These are phyloP conservation scores for Listronotus oregonensis DNA, from an alignment of 1,140 invertebrate species.

Conservation along the genomic window DNA sequence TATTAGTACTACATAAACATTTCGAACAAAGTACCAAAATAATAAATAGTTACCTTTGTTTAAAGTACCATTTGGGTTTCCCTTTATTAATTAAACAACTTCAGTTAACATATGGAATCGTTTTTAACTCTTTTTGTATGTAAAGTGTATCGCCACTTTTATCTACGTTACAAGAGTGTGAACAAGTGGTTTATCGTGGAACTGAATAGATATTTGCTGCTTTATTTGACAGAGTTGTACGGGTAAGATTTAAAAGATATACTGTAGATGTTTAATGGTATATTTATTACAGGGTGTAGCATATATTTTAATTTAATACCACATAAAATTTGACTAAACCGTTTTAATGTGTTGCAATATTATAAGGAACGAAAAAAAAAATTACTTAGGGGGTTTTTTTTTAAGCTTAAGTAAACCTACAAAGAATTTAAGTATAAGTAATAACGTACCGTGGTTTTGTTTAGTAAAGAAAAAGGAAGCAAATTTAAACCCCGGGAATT, in stretches of 20 bases:
- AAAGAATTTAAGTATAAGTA: too few relatives aligned
- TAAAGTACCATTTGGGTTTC: constrained; percentile 14
- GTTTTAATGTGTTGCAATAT: too few relatives aligned
- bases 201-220: constrained; percentile 34
- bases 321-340: too few relatives aligned
- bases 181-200: constrained; percentile 29
- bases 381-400: too few relatives aligned
- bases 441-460: too few relatives aligned
- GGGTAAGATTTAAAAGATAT: constrained; percentile 21
- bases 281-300: too few relatives aligned
- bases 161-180: constrained; percentile 29
- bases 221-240: constrained; percentile 27
- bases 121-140: constrained; percentile 27
- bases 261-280: too few relatives aligned
- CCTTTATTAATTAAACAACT: constrained; percentile 28
- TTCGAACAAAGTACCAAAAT: constrained; percentile 19
- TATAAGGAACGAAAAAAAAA: too few relatives aligned
- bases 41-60: constrained; percentile 30
- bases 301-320: too few relatives aligned
- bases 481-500: too few relatives aligned
- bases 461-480: too few relatives aligned
- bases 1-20: constrained; percentile 16
- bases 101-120: constrained; percentile 4
- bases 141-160: constrained; percentile 34
- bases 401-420: too few relatives aligned